These are phyloP conservation scores for Zele albiditarsus DNA, from an alignment of 2,888 invertebrate genomes.

Conservation along the genomic window DNA sequence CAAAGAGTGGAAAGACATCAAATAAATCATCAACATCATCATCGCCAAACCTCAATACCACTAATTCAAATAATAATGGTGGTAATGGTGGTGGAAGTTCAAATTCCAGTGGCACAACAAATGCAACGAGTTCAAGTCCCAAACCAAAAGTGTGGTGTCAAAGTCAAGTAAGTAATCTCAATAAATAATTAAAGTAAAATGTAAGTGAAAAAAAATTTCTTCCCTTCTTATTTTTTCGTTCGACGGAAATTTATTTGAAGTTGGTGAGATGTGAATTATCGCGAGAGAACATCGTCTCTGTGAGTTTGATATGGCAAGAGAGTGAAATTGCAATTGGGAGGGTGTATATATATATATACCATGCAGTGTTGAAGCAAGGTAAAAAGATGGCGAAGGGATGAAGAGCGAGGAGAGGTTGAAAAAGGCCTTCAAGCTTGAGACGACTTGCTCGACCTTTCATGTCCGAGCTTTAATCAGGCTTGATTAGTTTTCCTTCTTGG, in stretches of 20 bases:
- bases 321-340: constrained; percentile 50
- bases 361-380: neutral
- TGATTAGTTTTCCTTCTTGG: constrained; percentile 51
- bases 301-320: neutral
- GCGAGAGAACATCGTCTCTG: neutral
- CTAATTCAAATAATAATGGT: constrained; percentile 40
- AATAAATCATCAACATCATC: constrained; percentile 65
- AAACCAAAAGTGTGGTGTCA: constrained; percentile 76
- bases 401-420: constrained; percentile 33
- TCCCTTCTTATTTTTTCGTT: neutral
- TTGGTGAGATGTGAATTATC: neutral
- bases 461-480: constrained; percentile 53
- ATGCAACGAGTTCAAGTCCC: constrained; percentile 68
- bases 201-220: no score
- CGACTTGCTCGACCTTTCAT: constrained; percentile 48
- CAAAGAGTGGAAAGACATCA: constrained; percentile 69
- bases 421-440: constrained; percentile 43
- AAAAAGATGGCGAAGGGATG: constrained; percentile 9
- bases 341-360: neutral
- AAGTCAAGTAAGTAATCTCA: constrained; percentile 73
- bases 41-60: neutral
- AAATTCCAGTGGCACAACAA: constrained; percentile 54
- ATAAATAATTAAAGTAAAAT: neutral
- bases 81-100: constrained; percentile 56
- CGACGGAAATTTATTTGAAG: neutral